A percentile compares a stretch with the other conserved stretches of the same genome.
Evolutionary conservation across 53 echinoderm and acorn worm species (phyloP).

Genomic region (Echinometra lucunter): DNA sequence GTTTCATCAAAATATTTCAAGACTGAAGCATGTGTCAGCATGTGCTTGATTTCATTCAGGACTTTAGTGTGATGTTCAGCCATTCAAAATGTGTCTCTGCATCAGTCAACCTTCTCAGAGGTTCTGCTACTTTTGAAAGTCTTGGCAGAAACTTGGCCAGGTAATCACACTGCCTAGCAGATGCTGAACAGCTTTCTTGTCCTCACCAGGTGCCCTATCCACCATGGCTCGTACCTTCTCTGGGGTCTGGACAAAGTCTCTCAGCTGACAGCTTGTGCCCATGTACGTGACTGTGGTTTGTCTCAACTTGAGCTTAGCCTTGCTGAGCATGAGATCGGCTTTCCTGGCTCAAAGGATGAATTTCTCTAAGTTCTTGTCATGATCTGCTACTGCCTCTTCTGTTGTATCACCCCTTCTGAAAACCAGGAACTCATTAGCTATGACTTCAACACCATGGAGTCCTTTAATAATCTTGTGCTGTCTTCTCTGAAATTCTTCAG

Average conservation of each 20-base stretch:
- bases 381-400: conserved; percentile 50
- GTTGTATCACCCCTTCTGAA: conserved; percentile 54
- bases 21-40: conserved; percentile 72
- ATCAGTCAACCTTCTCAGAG: conserved; percentile 67
- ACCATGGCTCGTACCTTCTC: conserved; percentile 68
- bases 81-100: conserved; percentile 71
- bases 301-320: conserved; percentile 38
- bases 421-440: conserved; percentile 50
- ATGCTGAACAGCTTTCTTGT: conserved; percentile 69
- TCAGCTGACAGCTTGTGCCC: conserved; percentile 68
- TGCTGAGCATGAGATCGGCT: conserved; percentile 53
- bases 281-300: conserved; percentile 61
- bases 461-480: conserved; percentile 40
- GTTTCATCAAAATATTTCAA: conserved; percentile 73
- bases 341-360: conserved; percentile 46
- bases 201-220: conserved; percentile 56
- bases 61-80: conserved; percentile 70
- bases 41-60: conserved; percentile 58
- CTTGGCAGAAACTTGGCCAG: conserved; percentile 75
- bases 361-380: conserved; percentile 53
- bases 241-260: conserved; percentile 73
- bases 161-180: conserved; percentile 75
- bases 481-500: conserved; percentile 52
- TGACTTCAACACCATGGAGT: conserved; percentile 45
- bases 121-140: conserved; percentile 66